Conservation (phyloP, 37 sponge, comb jelly and placozoan species). For the Haliclona indistincta region DNA sequence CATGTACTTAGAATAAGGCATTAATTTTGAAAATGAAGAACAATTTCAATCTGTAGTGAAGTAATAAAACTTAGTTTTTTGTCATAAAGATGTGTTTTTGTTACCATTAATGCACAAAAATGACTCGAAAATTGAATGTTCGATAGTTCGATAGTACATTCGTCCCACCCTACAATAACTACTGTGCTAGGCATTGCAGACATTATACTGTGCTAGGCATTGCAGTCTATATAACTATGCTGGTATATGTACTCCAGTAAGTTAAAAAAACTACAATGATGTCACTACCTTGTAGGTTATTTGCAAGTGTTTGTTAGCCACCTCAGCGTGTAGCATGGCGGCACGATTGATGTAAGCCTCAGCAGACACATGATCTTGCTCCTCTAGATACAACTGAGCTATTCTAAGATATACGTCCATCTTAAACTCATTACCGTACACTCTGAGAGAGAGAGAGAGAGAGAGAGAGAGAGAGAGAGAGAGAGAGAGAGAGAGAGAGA, state of each 20-base stretch:
- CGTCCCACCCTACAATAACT: too few species aligned
- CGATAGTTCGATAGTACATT: too few species aligned
- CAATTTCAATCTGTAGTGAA: too few species aligned
- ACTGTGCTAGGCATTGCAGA: too few species aligned
- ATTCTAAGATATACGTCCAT: conserved; percentile 96
- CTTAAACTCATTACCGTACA: conserved; percentile 82
- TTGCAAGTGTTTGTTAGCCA: conserved; percentile 50
- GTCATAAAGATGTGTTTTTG: neutral
- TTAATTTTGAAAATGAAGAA: too few species aligned
- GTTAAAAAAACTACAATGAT: too few species aligned
- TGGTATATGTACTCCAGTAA: too few species aligned
- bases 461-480: neutral
- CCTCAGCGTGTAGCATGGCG: conserved; percentile 66
- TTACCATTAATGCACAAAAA: too few species aligned
- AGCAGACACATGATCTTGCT: conserved; percentile 77
- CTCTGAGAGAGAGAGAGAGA: conserved; percentile 28
- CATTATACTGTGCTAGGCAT: too few species aligned
- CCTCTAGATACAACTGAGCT: conserved; percentile 87
- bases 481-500: neutral
- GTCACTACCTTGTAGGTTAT: conserved; percentile 80
- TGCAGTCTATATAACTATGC: too few species aligned
- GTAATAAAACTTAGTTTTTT: too few species aligned
- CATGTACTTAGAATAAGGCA: neutral
- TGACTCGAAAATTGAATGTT: too few species aligned
- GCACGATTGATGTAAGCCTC: conserved; percentile 96